A percentile compares a stretch with the other conserved stretches of the same genome.
Conservation (phyloP, 2,113 vertebrate species). For the Hypocryptadius cinnamomeus region DNA sequence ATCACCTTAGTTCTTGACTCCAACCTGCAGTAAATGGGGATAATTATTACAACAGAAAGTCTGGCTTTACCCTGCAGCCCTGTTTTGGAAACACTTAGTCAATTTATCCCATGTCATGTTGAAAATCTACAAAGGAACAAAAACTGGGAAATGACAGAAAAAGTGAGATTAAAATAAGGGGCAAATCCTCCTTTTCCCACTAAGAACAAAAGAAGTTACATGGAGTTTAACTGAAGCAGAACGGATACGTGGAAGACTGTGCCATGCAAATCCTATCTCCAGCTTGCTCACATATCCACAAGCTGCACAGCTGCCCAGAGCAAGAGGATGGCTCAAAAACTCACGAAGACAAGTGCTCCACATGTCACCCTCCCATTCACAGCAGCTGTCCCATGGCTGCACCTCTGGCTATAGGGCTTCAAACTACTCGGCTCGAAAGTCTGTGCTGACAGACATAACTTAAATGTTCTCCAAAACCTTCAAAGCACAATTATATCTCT, state of each 20-base stretch:
- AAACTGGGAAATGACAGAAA: not conserved
- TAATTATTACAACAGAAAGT: not conserved
- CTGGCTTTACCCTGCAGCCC: not conserved
- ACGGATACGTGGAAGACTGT: not conserved
- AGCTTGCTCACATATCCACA: not conserved
- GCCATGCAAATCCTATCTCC: not conserved
- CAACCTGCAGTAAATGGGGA: not conserved
- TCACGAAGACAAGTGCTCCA: not conserved
- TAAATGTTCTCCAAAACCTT: not conserved
- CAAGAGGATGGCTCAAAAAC: not conserved
- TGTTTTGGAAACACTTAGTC: not conserved
- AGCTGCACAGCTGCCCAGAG: not conserved
- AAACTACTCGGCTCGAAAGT: not conserved
- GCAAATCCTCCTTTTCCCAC: not conserved
- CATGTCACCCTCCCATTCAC: not conserved
- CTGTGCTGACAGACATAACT: not conserved
- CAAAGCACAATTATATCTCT: not conserved
- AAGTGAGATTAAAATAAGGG: not conserved
- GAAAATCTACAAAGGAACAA: not conserved
- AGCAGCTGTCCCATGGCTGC: not conserved
- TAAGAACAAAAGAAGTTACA: not conserved
- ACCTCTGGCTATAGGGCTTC: not conserved
- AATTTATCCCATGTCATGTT: not conserved
- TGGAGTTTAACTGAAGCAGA: not conserved
- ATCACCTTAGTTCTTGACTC: not conserved